These are phyloP conservation scores for Deroplatys truncata DNA, from an alignment of 2,888 invertebrate species.

Conservation along the genomic window DNA sequence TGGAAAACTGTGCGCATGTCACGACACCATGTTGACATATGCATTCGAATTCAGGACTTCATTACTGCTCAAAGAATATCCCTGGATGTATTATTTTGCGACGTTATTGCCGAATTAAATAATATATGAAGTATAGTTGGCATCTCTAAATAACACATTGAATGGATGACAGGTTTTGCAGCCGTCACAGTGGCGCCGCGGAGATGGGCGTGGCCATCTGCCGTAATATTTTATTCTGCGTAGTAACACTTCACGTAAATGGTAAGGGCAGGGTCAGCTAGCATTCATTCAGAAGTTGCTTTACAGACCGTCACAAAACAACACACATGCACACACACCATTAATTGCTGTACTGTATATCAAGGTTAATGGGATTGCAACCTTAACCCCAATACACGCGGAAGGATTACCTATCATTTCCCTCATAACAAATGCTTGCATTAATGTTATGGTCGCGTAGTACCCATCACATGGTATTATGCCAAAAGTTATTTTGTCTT, in stretches of 20 bases:
- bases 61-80: not conserved
- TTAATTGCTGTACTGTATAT: not conserved
- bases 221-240: conserved; percentile 8
- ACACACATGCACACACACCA: not conserved
- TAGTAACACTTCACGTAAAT: conserved; percentile 2
- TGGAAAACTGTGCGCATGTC: no score
- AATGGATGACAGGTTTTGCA: not conserved
- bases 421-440: no score
- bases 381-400: conserved; percentile 5
- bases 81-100: not conserved
- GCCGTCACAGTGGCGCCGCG: conserved; percentile 5
- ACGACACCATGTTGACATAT: not conserved
- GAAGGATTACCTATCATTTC: not conserved
- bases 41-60: not conserved
- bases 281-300: conserved; percentile 9
- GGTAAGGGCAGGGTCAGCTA: conserved; percentile 9
- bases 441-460: no score
- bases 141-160: not conserved
- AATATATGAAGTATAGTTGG: not conserved
- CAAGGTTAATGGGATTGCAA: not conserved
- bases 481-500: no score
- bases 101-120: not conserved
- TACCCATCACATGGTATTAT: no score
- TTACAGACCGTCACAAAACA: conserved; percentile 4
- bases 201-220: conserved; percentile 3